Conservation (phyloP, 2,113 vertebrate species). For the Myocastor coypus region DNA sequence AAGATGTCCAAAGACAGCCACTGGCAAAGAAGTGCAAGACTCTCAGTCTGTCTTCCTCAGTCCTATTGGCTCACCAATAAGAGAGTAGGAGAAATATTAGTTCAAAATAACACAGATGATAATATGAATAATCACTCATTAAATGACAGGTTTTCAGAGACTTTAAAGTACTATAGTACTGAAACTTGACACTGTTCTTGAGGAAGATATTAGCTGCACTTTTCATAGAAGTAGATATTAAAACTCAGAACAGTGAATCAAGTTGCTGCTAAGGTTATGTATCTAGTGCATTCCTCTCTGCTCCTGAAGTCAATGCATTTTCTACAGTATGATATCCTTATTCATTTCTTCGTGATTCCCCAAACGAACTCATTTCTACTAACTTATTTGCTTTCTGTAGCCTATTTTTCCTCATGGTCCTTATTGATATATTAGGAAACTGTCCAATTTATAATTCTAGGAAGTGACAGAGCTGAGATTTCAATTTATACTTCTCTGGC, state of each 20-base stretch:
- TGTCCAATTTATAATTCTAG: not conserved
- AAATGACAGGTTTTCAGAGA: not conserved
- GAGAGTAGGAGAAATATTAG: not conserved
- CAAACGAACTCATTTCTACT: not conserved
- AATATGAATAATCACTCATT: not conserved
- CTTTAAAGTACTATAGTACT: not conserved
- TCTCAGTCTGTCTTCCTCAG: not conserved
- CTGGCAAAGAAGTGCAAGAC: not conserved
- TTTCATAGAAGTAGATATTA: not conserved
- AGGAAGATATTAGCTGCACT: not conserved
- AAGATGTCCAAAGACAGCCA: not conserved
- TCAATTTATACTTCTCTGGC: not conserved
- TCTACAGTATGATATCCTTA: not conserved
- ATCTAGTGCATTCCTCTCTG: not conserved
- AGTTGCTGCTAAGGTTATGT: not conserved
- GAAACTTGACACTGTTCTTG: not conserved
- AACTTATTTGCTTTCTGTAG: not conserved
- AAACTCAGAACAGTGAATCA: not conserved
- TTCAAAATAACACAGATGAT: not conserved
- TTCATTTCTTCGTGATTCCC: not conserved
- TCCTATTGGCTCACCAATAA: not conserved
- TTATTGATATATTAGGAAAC: not conserved
- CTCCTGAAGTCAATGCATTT: not conserved
- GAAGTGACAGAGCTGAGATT: not conserved
- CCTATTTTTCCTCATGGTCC: not conserved